phyloP scores from a whole-genome alignment of 2,888 invertebrate genomes.

The Parthenolecanium corni region DNA sequence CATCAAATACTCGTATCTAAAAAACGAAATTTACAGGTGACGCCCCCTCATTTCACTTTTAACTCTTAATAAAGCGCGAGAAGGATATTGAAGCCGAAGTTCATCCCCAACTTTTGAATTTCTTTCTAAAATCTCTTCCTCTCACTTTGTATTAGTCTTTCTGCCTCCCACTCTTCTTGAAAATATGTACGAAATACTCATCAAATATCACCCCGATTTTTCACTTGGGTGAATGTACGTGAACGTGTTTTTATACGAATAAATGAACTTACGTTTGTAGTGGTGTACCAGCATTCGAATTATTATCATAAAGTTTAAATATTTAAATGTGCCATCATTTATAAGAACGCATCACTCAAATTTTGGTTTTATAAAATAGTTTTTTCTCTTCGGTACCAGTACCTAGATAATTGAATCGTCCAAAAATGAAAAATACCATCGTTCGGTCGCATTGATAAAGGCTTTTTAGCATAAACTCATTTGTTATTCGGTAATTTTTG shows the following conservation, averaged over 20 bases:
- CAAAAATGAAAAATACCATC: slow-evolving; percentile 2
- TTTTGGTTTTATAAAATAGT: too few relatives aligned
- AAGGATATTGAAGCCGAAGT: not conserved
- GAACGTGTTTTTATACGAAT: slow-evolving; percentile 17
- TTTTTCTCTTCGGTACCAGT: not conserved
- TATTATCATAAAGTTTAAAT: too few relatives aligned
- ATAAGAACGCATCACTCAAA: too few relatives aligned
- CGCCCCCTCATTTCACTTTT: too few relatives aligned
- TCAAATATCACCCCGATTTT: slow-evolving; percentile 21
- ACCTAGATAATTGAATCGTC: not conserved
- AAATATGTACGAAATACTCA: slow-evolving; percentile 5
- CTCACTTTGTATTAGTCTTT: too few relatives aligned
- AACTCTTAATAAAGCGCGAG: too few relatives aligned
- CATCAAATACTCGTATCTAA: too few relatives aligned
- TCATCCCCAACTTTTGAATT: slow-evolving; percentile 19
- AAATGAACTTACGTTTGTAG: not conserved
- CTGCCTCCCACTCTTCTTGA: slow-evolving; percentile 6
- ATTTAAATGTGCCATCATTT: too few relatives aligned
- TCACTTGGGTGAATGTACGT: not conserved
- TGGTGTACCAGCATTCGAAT: not conserved
- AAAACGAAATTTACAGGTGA: too few relatives aligned
- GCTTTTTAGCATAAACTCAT: not conserved
- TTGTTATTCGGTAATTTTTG: not conserved
- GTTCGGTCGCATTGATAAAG: not conserved
- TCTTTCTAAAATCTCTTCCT: too few relatives aligned